Conservation (phyloP, 53 echinoderm and acorn worm genomes). For the Apostichopus leukothele region DNA sequence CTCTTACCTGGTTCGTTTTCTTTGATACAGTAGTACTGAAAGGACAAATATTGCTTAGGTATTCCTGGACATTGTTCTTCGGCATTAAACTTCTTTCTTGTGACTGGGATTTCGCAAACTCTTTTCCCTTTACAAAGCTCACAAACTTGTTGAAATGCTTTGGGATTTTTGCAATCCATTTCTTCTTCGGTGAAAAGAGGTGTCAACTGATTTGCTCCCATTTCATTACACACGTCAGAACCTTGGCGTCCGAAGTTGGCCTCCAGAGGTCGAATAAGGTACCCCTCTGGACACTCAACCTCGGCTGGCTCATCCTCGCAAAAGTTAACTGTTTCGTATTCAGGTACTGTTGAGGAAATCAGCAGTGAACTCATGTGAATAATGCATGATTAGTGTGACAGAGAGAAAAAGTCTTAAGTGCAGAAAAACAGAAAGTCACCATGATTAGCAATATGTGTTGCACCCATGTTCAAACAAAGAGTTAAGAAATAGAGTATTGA, state of each 20-base stretch:
- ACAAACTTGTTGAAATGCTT: constrained; percentile 52
- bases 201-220: constrained; percentile 21
- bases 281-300: constrained; percentile 69
- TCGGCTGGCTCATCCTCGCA: constrained; percentile 22
- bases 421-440: background rate
- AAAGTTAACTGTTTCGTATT: constrained; percentile 37
- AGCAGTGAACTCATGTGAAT: too few species aligned
- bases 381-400: too few species aligned
- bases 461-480: constrained; percentile 13
- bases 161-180: constrained; percentile 53
- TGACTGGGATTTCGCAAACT: constrained; percentile 34
- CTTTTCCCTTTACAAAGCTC: constrained; percentile 44
- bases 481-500: constrained; percentile 13
- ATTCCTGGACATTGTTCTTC: constrained; percentile 33
- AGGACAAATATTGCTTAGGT: constrained; percentile 24
- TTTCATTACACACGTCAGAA: constrained; percentile 59
- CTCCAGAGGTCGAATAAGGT: constrained; percentile 72
- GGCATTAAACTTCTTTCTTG: constrained; percentile 17
- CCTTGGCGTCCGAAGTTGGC: constrained; percentile 87
- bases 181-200: constrained; percentile 57
- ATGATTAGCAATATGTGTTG: constrained; percentile 1
- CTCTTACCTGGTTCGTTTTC: constrained; percentile 23
- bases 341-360: constrained; percentile 30
- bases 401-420: too few species aligned
- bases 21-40: constrained; percentile 44